Evolutionary conservation across 2,797 vertebrate genomes (phyloP).

Genomic region (Diceros bicornis): DNA sequence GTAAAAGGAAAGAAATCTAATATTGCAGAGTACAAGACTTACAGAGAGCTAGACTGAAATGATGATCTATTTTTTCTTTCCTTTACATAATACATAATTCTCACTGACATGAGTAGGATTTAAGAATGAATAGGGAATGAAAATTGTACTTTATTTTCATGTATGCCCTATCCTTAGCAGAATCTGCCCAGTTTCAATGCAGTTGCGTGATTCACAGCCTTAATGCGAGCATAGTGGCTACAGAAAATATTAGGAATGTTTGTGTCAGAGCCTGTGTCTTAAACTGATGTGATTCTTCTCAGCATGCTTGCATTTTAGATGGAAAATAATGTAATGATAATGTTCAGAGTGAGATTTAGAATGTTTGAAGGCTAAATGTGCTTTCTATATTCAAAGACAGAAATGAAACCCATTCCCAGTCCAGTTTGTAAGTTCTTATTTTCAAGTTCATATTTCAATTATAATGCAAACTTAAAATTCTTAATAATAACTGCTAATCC

Average conservation of each 20-base stretch:
- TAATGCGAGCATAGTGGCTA: background rate
- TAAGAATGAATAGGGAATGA: constrained; percentile 38
- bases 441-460: constrained; percentile 17
- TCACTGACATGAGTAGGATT: constrained; percentile 44
- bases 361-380: constrained; percentile 48
- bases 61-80: constrained; percentile 9
- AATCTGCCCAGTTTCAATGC: background rate
- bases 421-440: background rate
- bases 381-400: constrained; percentile 1
- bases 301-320: background rate
- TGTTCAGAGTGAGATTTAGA: background rate
- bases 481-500: background rate
- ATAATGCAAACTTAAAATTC: background rate
- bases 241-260: constrained; percentile 17
- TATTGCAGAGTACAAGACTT: background rate
- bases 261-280: background rate
- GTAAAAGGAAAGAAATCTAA: background rate
- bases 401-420: background rate
- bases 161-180: background rate
- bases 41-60: background rate
- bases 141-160: constrained; percentile 56
- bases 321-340: background rate
- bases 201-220: constrained; percentile 38
- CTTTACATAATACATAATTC: constrained; percentile 47
- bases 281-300: constrained; percentile 34